Base-by-base conservation (phyloP, 2,888 invertebrate species). In the Nomada hirtipes region DNA sequence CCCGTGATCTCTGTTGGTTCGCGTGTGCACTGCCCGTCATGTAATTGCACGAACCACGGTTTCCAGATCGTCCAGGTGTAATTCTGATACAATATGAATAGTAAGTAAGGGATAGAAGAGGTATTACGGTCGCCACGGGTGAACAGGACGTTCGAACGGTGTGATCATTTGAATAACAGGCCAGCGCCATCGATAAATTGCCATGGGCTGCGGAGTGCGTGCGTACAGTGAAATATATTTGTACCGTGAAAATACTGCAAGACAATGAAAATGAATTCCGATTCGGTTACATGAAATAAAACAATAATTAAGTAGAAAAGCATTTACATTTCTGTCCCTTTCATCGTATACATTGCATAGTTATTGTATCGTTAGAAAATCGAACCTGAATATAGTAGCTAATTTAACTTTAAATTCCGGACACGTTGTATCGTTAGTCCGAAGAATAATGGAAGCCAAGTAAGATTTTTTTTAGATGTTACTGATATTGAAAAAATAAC, bases 21-120 rank as follows among this genome's bases (percentile, higher is more conserved):
- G 63, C 59, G 59, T 2, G 11, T 11, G 9, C 50, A 59, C 7
- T 2, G 13, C 11, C 10, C 11, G 44, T 23, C 57, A 57, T n/a
- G 76, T 69, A 73, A 73, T 79, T 73, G 65, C n/a, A 29, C 18
- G 42, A 44, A 29, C 42, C 23, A 53, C n/a, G 57, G 72, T 81
- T 76, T 64, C 64, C 50, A 10, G 59, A 26, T 63, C 60, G 59
- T 23, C 15, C 11, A 23, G 20, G 23, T 44, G 53, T 81, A 78
- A 82, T 70, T 69, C 67, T 55, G 74, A 63, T 74, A 77, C 81
- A 68, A 81, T 81, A 77, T 71, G 81, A 81, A 70, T 70, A 69
- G 70, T 76, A 83, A 81, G 67, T 60, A 61, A 74, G 77, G 69
- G 68, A 71, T 73, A 53, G 52, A 36, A 50, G 42, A 59, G 61